Conservation (phyloP, 2,797 vertebrate species). For the Limnodromus scolopaceus region DNA sequence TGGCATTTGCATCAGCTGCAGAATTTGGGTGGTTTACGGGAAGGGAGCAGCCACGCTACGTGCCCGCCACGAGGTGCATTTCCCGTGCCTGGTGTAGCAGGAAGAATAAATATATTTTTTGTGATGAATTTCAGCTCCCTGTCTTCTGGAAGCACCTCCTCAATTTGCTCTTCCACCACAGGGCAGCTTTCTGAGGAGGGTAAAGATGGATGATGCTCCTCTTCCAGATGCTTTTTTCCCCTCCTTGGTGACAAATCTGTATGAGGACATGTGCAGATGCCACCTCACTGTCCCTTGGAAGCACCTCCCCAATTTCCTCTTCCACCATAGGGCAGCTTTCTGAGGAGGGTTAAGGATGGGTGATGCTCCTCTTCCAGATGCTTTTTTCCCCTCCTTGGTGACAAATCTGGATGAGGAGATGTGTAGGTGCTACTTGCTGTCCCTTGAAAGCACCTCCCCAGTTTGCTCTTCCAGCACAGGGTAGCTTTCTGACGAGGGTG, state of each 20-base stretch:
- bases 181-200: neutral
- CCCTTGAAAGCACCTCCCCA: neutral
- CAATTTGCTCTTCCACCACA: neutral
- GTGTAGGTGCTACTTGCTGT: too few relatives aligned
- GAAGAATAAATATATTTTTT: neutral
- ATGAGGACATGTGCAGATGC: too few relatives aligned
- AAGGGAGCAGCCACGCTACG: fast-evolving
- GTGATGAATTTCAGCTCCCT: too few relatives aligned
- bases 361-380: neutral
- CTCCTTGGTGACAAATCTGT: too few relatives aligned
- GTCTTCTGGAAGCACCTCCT: neutral
- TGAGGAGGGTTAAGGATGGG: neutral
- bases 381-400: neutral
- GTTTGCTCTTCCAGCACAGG: neutral
- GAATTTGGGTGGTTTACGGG: neutral
- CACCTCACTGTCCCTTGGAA: too few relatives aligned
- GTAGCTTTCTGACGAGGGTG: neutral
- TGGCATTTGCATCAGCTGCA: neutral
- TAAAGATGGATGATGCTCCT: neutral
- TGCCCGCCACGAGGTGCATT: fast-evolving
- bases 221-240: neutral
- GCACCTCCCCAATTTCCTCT: neutral
- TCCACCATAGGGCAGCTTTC: neutral
- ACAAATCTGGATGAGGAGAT: too few relatives aligned
- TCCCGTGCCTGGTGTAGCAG: neutral